Percentiles rank a stretch among this genome's conserved stretches.
These are phyloP conservation scores for Charanyca ferruginea DNA, from an alignment of 2,888 invertebrate species.

Conservation along the genomic window DNA sequence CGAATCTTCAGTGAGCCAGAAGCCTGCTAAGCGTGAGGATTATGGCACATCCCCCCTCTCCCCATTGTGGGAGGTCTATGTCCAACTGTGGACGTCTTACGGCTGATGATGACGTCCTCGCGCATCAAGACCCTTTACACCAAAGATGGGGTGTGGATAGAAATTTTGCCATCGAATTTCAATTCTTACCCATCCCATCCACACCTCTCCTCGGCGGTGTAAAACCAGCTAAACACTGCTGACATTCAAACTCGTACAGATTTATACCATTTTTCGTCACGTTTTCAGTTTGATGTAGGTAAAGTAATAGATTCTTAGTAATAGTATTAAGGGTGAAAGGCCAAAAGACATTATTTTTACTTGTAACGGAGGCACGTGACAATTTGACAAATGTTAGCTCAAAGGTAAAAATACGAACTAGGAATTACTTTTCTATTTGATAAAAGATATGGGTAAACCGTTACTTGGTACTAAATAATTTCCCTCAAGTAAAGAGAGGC, in stretches of 20 bases:
- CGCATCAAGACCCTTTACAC: too few relatives aligned
- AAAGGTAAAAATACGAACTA: constrained; percentile 8
- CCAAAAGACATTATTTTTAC: constrained; percentile 16
- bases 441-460: not conserved
- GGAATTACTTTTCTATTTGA: constrained; percentile 21
- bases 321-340: not conserved
- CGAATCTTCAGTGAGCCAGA: too few relatives aligned
- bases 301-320: constrained; percentile 23
- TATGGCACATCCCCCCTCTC: too few relatives aligned
- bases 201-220: too few relatives aligned
- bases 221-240: too few relatives aligned
- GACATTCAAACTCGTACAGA: not conserved
- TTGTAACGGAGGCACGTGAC: constrained; percentile 15
- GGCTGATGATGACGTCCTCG: too few relatives aligned
- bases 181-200: too few relatives aligned
- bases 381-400: constrained; percentile 21
- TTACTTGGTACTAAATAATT: constrained; percentile 5
- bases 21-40: too few relatives aligned
- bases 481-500: not conserved
- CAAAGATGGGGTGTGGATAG: too few relatives aligned
- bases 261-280: not conserved
- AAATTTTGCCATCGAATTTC: too few relatives aligned
- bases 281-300: constrained; percentile 7
- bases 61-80: too few relatives aligned
- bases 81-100: too few relatives aligned